Evolutionary conservation across 1,140 invertebrate species (phyloP).

Genomic region (Drosophila athabasca): DNA sequence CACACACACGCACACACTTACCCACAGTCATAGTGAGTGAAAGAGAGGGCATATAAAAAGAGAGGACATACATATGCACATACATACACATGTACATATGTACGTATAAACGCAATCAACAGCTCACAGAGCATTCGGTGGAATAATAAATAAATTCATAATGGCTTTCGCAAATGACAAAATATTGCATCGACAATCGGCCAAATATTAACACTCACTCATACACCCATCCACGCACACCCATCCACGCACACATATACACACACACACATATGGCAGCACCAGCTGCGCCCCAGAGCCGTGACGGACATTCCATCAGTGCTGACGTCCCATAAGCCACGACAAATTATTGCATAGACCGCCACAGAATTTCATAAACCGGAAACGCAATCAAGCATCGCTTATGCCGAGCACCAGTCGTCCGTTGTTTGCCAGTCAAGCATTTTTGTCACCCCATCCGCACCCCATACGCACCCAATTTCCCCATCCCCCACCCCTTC

Average conservation of each 20-base stretch:
- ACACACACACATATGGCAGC: not conserved
- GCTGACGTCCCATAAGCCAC: conserved; percentile 57
- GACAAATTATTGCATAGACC: conserved; percentile 77
- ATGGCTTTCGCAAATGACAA: conserved; percentile 76
- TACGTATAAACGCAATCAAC: conserved; percentile 70
- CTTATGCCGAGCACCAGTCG: conserved; percentile 45
- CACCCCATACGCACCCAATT: too few species aligned
- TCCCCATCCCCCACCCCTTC: not conserved
- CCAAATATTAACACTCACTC: conserved; percentile 76
- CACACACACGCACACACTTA: conserved; percentile 29
- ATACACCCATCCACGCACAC: conserved; percentile 16
- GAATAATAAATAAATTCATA: conserved; percentile 82
- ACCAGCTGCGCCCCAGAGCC: too few species aligned
- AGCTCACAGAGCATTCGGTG: conserved; percentile 48
- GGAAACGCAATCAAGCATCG: conserved; percentile 78
- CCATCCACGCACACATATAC: too few species aligned
- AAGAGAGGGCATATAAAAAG: not conserved
- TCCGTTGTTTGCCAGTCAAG: conserved; percentile 56
- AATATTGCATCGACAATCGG: conserved; percentile 76
- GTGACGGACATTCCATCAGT: conserved; percentile 31
- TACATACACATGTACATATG: not conserved
- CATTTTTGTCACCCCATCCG: conserved; percentile 33
- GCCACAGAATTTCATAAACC: conserved; percentile 79
- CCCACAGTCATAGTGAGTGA: not conserved
- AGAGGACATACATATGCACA: conserved; percentile 1